Base-by-base conservation (phyloP, 2,888 invertebrate genomes). In the Magallana nippona region DNA sequence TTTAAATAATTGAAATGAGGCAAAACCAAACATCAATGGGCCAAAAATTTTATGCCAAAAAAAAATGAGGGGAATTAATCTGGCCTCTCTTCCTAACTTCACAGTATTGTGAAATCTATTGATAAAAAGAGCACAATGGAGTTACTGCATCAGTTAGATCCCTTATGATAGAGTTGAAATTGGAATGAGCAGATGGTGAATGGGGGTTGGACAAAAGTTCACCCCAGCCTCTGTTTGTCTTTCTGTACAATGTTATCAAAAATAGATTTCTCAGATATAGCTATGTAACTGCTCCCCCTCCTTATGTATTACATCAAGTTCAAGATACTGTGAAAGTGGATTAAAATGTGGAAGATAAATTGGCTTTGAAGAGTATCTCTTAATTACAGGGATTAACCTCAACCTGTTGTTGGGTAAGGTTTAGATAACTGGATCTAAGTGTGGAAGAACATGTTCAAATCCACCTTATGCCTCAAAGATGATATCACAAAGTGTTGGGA, bases 401-500 rank as follows among this genome's bases (percentile, higher is more conserved):
- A 2, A 13, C 15, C 22, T 71, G 27, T 32, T 71, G 71, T 71
- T 71, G 27, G 27, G 71, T 71, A 71, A 71, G 71, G 71, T 71
- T 71, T 13, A 71, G 71, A 71, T 71, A 71, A 71, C 71, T 71
- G 71, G 71, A 71, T 71, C 71, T 71, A 2, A 71, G 71, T 71
- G 71, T 71, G 71, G 22, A 71, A 80, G 80, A 57, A 80, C 55
- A 80, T 58, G 58, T 80, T 57, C 57, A 32, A 58, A 80, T 80
- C 80, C 80, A 80, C 80, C 80, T 80, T 80, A 57, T 80, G 80
- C 27, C 32, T 57, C 56, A 56, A 80, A 80, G 80, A 80, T 80
- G 56, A 32, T 80, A 80, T 80, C 80, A 57, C 19, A 58, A 80
- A 56, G 80, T 80, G 80, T 80, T 80, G 58, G 80, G 80, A 80